A percentile compares a stretch with the other conserved stretches of the same genome.
Conservation (phyloP, 2,113 vertebrate genomes). For the Bos javanicus region DNA sequence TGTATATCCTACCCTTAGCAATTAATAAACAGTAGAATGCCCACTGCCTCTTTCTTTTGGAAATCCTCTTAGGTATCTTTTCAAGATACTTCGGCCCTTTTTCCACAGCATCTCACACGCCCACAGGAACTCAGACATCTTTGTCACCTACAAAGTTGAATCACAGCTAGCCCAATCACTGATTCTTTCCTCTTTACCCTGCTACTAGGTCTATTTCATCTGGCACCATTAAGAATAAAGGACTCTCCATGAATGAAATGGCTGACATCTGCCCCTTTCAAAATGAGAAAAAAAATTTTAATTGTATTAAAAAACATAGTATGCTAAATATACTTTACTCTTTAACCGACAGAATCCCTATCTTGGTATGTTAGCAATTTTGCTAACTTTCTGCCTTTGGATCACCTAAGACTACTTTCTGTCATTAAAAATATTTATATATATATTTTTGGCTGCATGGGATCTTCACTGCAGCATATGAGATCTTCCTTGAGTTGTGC, state of each 20-base stretch:
- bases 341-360: neutral
- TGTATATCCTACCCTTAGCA: neutral
- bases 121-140: neutral
- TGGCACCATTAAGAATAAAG: neutral
- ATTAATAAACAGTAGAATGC: neutral
- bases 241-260: neutral
- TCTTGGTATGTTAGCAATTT: neutral
- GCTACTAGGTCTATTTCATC: neutral
- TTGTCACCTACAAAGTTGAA: neutral
- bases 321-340: neutral
- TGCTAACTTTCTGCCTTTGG: neutral
- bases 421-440: neutral
- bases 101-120: neutral
- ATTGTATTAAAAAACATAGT: neutral
- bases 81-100: neutral
- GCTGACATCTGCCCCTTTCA: neutral
- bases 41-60: neutral
- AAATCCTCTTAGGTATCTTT: neutral
- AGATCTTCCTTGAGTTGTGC: neutral
- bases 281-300: neutral
- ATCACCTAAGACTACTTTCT: neutral
- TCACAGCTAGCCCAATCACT: neutral
- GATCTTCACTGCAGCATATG: neutral
- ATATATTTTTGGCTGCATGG: neutral
- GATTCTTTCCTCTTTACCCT: neutral